Evolutionary conservation across 2,888 invertebrate genomes (phyloP), one percentile per base, ranked within the genome.

Genomic region (Aleiodes alternator): DNA sequence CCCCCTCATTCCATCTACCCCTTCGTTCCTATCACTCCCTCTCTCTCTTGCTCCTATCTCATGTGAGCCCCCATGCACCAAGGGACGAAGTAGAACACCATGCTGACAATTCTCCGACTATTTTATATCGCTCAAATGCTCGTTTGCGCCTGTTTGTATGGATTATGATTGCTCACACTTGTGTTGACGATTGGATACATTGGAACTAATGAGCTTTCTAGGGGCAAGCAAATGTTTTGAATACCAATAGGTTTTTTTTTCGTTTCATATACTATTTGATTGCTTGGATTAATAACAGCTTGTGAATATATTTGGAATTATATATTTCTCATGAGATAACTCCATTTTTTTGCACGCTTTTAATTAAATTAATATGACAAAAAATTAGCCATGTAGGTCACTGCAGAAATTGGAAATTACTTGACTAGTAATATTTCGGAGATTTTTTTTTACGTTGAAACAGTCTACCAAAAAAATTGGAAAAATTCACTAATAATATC

Each of bases 101-200:
- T 77, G 79, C 80, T 76, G 78, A 81, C 79, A 79, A 68, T 68
- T 80, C 81, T 80, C 80, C 76, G 83, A 82, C 86, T 82, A 86
- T 86, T 86, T 85, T 84, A 85, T 85, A 84, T 82, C 84, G 85
- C 85, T 87, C 88, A 87, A 88, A 86, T 81, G 87, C 87, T 88
- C 88, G 86, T 88, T 88, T 87, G 86, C 83, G 82, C 84, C 84
- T 87, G 84, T 86, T 88, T 87, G 83, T 88, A 84, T 83, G 84
- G 83, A 86, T 85, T 84, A 83, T 81, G 79, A 84, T 84, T 81
- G 83, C 84, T 84, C 76, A 78, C 82, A 82, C 80, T 79, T 75
- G 72, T 78, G 75, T 73, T 64, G 4, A 64, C 64, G 43, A 64
- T 43, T 64, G 34, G n/a, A 38, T 61, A 38, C 43, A 43, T 43